phyloP scores from a whole-genome alignment of 2,888 invertebrate species.

The Phanerotoma sp. region DNA sequence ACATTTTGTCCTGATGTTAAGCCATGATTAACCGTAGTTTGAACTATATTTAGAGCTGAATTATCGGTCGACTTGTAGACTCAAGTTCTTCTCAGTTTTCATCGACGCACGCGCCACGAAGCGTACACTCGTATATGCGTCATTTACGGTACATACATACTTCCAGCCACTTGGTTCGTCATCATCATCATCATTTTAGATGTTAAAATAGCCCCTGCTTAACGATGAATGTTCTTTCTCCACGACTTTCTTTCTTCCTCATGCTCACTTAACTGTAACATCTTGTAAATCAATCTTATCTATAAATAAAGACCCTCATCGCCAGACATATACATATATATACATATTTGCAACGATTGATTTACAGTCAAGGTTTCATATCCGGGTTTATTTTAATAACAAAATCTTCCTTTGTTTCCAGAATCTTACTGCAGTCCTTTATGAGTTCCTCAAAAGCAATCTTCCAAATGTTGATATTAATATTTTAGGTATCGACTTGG shows the following conservation, averaged over 20 bases:
- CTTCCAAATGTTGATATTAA: conserved; percentile 51
- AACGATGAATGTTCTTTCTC: conserved; percentile 1
- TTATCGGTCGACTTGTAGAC: conserved; percentile 21
- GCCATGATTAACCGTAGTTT: conserved; percentile 13
- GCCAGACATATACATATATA: no score
- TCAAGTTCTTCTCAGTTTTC: conserved; percentile 2
- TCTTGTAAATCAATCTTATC: conserved; percentile 14
- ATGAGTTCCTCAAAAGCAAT: conserved; percentile 59
- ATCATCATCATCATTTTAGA: background rate
- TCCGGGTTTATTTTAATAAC: background rate
- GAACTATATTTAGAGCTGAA: conserved; percentile 38
- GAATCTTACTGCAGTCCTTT: conserved; percentile 68
- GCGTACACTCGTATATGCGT: conserved; percentile 25
- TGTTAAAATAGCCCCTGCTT: background rate
- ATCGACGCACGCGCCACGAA: conserved; percentile 24
- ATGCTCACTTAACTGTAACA: background rate
- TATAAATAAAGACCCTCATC: conserved; percentile 6
- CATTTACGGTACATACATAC: background rate
- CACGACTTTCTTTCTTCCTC: background rate
- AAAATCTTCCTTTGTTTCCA: conserved; percentile 38
- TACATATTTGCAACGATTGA: conserved; percentile 1
- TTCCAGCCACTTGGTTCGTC: conserved; percentile 4
- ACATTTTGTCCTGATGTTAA: conserved; percentile 20
- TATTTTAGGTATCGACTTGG: conserved; percentile 75
- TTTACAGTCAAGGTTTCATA: conserved; percentile 9